Percentiles rank a stretch among this genome's conserved stretches.
Evolutionary conservation across 2,113 vertebrate genomes (phyloP).

Genomic region (Gnathonemus longibarbis): DNA sequence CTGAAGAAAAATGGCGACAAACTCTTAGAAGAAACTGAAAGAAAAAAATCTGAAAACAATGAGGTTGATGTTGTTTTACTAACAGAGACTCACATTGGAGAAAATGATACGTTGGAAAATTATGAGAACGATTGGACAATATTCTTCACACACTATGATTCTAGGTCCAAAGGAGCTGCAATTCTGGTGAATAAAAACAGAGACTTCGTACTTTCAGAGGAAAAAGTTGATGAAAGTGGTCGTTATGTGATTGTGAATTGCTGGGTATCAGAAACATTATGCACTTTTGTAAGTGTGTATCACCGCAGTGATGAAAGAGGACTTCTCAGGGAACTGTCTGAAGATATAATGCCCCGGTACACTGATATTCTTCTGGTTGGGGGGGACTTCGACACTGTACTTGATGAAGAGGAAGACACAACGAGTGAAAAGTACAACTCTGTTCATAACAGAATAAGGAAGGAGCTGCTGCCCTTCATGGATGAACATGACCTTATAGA

Average conservation of each 20-base stretch:
- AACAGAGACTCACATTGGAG: neutral
- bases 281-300: too few relatives aligned
- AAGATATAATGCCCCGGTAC: too few relatives aligned
- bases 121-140: neutral
- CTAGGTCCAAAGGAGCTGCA: neutral
- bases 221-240: neutral
- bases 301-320: too few relatives aligned
- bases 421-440: neutral
- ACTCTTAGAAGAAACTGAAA: too few relatives aligned
- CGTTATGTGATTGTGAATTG: neutral
- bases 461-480: neutral
- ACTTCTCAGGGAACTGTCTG: too few relatives aligned
- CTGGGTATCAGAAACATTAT: neutral
- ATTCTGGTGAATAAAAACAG: neutral
- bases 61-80: neutral
- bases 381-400: too few relatives aligned
- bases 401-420: neutral
- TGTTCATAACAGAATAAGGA: neutral
- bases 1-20: neutral
- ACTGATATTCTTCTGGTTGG: too few relatives aligned
- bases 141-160: neutral
- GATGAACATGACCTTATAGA: neutral
- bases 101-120: neutral
- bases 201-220: accelerated
- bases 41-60: too few relatives aligned